Evolutionary conservation across 2,797 vertebrate genomes (phyloP).

Genomic region (Lepus townsendii): DNA sequence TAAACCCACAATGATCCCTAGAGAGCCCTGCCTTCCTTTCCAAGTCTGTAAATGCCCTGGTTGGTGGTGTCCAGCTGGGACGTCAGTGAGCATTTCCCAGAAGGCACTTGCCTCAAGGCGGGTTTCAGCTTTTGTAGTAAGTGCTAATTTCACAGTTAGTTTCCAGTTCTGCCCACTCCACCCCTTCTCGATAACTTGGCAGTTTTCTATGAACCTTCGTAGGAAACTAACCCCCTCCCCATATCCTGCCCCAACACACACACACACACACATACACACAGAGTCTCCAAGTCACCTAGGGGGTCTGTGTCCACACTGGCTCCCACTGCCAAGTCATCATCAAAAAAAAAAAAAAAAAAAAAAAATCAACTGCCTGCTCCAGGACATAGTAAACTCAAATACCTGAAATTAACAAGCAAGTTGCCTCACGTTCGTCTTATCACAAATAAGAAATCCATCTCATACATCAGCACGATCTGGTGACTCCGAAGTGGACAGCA

Average conservation of each 20-base stretch:
- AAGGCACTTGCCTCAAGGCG: slow-evolving; percentile 23
- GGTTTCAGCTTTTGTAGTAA: slow-evolving; percentile 51
- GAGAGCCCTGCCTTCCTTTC: slow-evolving; percentile 24
- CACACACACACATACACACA: not conserved
- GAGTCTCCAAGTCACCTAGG: not conserved
- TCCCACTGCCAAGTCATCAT: not conserved
- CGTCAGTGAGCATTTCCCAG: not conserved
- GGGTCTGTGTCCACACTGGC: not conserved
- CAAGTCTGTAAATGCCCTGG: not conserved
- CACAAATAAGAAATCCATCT: slow-evolving; percentile 29
- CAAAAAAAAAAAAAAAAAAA: not conserved
- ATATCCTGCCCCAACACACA: not conserved
- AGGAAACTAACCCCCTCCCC: not conserved
- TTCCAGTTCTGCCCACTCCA: not conserved
- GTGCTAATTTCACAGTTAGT: not conserved
- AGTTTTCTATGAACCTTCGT: not conserved
- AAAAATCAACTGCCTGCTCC: not conserved
- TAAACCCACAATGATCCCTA: slow-evolving; percentile 36
- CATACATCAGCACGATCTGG: slow-evolving; percentile 2
- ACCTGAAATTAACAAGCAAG: slow-evolving; percentile 15
- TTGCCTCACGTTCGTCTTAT: not conserved
- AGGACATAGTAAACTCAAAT: not conserved
- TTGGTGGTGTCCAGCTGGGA: not conserved
- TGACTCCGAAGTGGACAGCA: not conserved
- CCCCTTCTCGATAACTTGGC: not conserved